phyloP scores from a whole-genome alignment of 2,113 vertebrate species.

The Tinamus guttatus region DNA sequence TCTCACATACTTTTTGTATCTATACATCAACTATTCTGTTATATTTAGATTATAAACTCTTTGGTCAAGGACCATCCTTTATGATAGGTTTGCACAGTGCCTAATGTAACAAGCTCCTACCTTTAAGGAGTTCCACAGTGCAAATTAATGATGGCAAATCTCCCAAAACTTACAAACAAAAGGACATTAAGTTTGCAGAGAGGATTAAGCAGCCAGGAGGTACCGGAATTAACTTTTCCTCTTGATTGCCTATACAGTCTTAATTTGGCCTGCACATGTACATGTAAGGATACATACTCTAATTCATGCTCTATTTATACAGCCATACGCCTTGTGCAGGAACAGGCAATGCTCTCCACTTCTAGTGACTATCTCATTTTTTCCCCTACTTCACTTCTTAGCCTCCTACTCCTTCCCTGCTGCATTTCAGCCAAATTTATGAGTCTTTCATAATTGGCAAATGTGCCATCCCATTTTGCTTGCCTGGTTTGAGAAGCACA shows the following conservation, averaged over 20 bases:
- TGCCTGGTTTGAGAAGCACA: not conserved
- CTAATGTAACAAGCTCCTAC: not conserved
- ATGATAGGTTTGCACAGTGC: not conserved
- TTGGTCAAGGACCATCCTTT: not conserved
- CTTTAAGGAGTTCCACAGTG: not conserved
- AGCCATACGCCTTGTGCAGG: not conserved
- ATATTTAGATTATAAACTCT: not conserved
- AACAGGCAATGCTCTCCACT: not conserved
- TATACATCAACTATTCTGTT: not conserved
- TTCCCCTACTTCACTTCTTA: not conserved
- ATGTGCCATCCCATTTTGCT: not conserved
- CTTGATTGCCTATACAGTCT: not conserved
- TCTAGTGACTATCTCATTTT: not conserved
- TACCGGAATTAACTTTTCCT: not conserved
- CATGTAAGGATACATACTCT: not conserved
- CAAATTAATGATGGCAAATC: not conserved
- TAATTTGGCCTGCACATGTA: not conserved
- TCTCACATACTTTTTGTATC: not conserved
- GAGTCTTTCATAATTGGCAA: not conserved
- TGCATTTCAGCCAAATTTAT: not conserved
- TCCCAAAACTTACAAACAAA: not conserved
- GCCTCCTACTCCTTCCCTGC: not conserved
- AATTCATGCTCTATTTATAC: not conserved
- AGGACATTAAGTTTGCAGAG: not conserved
- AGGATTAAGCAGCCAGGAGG: not conserved